phyloP scores from a whole-genome alignment of 2,797 vertebrate species.

The Tenualosa thibaudeaui region DNA sequence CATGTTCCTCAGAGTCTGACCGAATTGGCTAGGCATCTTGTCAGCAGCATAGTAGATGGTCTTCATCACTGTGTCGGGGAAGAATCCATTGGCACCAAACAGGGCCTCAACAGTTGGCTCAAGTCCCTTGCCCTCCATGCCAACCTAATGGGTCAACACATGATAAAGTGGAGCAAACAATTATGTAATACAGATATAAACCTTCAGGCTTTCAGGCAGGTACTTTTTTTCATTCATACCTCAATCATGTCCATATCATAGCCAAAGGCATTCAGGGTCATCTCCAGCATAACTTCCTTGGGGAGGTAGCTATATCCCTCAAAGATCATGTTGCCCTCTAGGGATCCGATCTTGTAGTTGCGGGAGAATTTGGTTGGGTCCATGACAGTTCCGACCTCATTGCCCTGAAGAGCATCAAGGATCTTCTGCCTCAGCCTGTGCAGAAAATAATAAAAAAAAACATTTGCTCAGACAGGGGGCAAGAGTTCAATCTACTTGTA shows the following conservation, averaged over 20 bases:
- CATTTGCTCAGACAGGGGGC: not conserved
- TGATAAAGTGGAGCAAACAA: not conserved
- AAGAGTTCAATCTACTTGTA: too few relatives aligned
- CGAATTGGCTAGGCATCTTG: conserved; percentile 78
- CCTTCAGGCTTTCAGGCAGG: not conserved
- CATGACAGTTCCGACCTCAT: conserved; percentile 71
- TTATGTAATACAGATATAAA: not conserved
- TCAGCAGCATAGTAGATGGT: conserved; percentile 85
- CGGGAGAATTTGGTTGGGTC: conserved; percentile 83
- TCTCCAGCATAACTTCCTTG: conserved; percentile 90
- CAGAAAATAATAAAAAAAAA: conserved; percentile 7
- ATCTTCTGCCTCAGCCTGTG: conserved; percentile 81
- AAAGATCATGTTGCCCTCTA: conserved; percentile 89
- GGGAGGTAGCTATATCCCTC: conserved; percentile 83
- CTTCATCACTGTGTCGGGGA: conserved; percentile 85
- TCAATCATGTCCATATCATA: conserved; percentile 86
- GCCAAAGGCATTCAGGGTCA: conserved; percentile 86
- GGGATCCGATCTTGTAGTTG: conserved; percentile 81
- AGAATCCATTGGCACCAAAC: conserved; percentile 91
- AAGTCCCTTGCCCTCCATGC: conserved; percentile 87
- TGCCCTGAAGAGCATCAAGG: conserved; percentile 75
- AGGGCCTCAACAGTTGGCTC: conserved; percentile 88
- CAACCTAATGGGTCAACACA: conserved; percentile 74
- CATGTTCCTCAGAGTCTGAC: conserved; percentile 76
- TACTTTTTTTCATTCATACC: conserved; percentile 72